These are phyloP conservation scores for Aethina tumida DNA, from an alignment of 1,140 invertebrate genomes.

Conservation along the genomic window DNA sequence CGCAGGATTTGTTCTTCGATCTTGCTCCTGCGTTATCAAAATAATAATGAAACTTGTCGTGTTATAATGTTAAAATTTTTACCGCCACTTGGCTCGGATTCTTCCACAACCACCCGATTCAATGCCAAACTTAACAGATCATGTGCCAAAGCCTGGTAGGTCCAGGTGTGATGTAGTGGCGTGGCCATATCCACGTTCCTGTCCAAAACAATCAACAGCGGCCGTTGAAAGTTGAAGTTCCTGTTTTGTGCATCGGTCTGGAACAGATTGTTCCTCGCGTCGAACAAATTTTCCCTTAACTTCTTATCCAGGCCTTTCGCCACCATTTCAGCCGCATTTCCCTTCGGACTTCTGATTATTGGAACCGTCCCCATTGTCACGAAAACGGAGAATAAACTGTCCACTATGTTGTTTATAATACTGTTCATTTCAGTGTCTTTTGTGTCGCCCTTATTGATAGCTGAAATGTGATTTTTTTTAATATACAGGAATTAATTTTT, in stretches of 20 bases:
- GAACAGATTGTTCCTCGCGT: slow-evolving; percentile 94
- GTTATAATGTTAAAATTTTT: slow-evolving; percentile 4
- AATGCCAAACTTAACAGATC: slow-evolving; percentile 87
- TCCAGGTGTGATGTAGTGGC: slow-evolving; percentile 98
- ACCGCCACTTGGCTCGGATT: slow-evolving; percentile 41
- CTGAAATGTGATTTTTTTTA: slow-evolving; percentile 42
- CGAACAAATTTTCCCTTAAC: slow-evolving; percentile 90
- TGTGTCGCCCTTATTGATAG: slow-evolving; percentile 89
- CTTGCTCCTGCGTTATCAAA: slow-evolving; percentile 49
- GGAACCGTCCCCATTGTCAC: slow-evolving; percentile 91
- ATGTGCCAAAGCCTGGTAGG: slow-evolving; percentile 94
- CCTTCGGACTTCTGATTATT: slow-evolving; percentile 88
- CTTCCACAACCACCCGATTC: slow-evolving; percentile 78
- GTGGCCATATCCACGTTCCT: slow-evolving; percentile 95
- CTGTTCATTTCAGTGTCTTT: slow-evolving; percentile 93
- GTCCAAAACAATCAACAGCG: slow-evolving; percentile 87
- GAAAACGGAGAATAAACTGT: slow-evolving; percentile 95
- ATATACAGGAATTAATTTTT: slow-evolving; percentile 3
- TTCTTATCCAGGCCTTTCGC: slow-evolving; percentile 96
- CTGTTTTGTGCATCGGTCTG: slow-evolving; percentile 71
- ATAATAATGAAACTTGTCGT: slow-evolving; percentile 1
- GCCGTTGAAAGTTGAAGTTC: slow-evolving; percentile 81
- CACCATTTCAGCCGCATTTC: slow-evolving; percentile 97
- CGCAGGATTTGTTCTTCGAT: slow-evolving; percentile 78
- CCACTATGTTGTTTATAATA: slow-evolving; percentile 91